Conservation (phyloP, 1,140 invertebrate genomes). For the Aphelenchoides avenae region DNA sequence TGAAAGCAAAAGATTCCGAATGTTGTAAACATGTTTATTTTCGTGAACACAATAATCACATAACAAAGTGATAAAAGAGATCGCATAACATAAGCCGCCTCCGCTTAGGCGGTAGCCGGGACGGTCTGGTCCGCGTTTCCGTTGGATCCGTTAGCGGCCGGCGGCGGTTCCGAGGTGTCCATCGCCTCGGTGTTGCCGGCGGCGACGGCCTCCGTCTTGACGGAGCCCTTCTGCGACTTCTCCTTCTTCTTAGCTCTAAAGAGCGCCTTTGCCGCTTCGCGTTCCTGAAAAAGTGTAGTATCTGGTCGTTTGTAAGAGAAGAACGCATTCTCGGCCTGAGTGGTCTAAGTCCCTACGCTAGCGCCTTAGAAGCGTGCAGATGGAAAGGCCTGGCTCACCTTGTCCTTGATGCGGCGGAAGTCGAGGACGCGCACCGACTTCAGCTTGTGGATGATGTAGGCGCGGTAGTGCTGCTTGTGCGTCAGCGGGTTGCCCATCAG, state of each 20-base stretch:
- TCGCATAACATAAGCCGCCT: too few relatives aligned
- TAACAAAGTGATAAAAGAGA: too few relatives aligned
- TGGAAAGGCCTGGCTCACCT: constrained; percentile 1
- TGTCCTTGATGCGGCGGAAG: constrained; percentile 81
- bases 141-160: too few relatives aligned
- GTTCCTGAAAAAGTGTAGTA: constrained; percentile 66
- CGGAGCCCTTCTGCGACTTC: too few relatives aligned
- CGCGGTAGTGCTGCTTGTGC: constrained; percentile 86
- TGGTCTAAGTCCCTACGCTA: not conserved
- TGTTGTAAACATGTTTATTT: too few relatives aligned
- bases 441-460: constrained; percentile 76
- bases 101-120: too few relatives aligned
- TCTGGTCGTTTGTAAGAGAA: constrained; percentile 10
- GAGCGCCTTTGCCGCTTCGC: constrained; percentile 75
- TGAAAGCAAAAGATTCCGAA: too few relatives aligned
- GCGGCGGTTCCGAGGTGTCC: too few relatives aligned
- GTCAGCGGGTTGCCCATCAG: constrained; percentile 91
- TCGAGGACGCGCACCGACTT: constrained; percentile 83
- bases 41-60: too few relatives aligned
- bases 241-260: constrained; percentile 93
- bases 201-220: too few relatives aligned
- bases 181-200: too few relatives aligned
- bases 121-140: too few relatives aligned
- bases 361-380: not conserved
- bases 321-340: constrained; percentile 4